Evolutionary conservation across 1,140 invertebrate genomes (phyloP), one percentile per base, ranked within the genome.

Genomic region (Eurosta solidaginis): DNA sequence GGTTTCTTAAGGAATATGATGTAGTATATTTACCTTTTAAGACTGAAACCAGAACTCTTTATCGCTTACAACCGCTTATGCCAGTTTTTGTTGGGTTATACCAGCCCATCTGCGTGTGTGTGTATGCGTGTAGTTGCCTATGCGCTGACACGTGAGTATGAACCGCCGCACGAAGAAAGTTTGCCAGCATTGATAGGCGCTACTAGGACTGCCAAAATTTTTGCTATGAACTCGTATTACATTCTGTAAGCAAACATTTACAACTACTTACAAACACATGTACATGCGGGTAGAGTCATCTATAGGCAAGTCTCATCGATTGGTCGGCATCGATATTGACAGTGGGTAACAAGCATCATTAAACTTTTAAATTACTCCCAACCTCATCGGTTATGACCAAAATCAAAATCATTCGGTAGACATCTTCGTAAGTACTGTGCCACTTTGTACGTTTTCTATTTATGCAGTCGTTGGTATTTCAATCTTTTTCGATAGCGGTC

Each of bases 331-430:
- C 22, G 59, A 68, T 68, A 68, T 68, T 68, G 33, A 7, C 27
- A 42, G 14, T 40, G 17, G 40, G 59, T 40, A 36, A 68, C 33
- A 68, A 68, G 33, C n/a, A 68, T 20, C 59, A 68, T 68, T 68
- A 40, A 68, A 68, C 59, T 40, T 68, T 68, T 68, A 68, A 68
- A 68, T 68, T 68, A 68, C 59, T 68, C 33, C 59, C 33, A 20
- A 20, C 33, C 17, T 17, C 33, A 36, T 68, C 59, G 59, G 59
- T 68, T 68, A 68, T 68, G 59, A 68, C 59, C 36, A 12, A 68
- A 68, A 68, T 33, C 36, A 12, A 68, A 68, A 42, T 68, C 59
- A 63, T 22, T 52, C 49, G 49, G n/a, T 22, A 22, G 7, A 52
- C 49, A 52, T 52, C 49, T 52, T 63, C 29, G 54, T 20, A 63